phyloP scores from a whole-genome alignment of 2,888 invertebrate genomes.

The Thymelicus acteon region DNA sequence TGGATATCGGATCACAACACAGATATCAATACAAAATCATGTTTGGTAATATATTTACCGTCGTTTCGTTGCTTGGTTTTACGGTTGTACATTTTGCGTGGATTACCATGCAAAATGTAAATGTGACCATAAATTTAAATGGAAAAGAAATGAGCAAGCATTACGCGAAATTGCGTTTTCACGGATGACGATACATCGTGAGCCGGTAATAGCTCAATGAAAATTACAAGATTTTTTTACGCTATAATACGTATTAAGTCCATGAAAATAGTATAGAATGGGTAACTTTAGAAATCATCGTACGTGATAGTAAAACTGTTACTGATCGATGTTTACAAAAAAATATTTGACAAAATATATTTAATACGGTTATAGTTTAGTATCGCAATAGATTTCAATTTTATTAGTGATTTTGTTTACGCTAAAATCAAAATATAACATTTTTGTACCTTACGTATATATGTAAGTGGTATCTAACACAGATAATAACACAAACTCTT shows the following conservation, averaged over 20 bases:
- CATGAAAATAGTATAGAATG: background rate
- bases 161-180: conserved; percentile 36
- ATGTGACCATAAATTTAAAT: conserved; percentile 34
- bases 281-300: too few relatives aligned
- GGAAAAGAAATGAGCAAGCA: conserved; percentile 37
- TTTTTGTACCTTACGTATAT: too few relatives aligned
- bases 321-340: too few relatives aligned
- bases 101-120: conserved; percentile 27
- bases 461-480: too few relatives aligned
- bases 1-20: background rate
- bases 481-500: too few relatives aligned
- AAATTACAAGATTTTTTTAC: conserved; percentile 14
- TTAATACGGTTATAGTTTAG: too few relatives aligned
- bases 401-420: too few relatives aligned
- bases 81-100: conserved; percentile 11
- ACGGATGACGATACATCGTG: conserved; percentile 33
- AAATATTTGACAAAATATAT: too few relatives aligned
- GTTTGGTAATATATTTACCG: background rate
- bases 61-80: background rate
- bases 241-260: background rate
- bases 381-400: too few relatives aligned
- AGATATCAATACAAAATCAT: conserved; percentile 2
- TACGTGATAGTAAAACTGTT: too few relatives aligned
- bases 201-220: conserved; percentile 15
- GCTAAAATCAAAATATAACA: too few relatives aligned